Conservation (phyloP, 2,888 invertebrate genomes). For the Endotricha flammealis region DNA sequence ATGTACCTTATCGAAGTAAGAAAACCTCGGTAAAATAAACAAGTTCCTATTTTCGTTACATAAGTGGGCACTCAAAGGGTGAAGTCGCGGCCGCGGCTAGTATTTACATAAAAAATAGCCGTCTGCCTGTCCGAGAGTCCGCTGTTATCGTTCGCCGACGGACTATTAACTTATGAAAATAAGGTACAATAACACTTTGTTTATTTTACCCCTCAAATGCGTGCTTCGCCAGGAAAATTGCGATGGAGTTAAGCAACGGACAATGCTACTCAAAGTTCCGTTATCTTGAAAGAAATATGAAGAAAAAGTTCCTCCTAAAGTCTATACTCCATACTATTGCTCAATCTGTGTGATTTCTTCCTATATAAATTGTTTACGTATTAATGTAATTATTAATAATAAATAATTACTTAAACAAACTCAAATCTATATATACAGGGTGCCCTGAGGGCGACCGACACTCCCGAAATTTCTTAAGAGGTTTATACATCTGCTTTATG, state of each 20-base stretch:
- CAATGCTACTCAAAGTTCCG: neutral
- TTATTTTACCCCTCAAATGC: slow-evolving; percentile 66
- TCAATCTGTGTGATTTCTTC: too few species aligned
- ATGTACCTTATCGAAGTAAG: neutral
- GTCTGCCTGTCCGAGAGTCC: slow-evolving; percentile 26
- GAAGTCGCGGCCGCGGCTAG: slow-evolving; percentile 9
- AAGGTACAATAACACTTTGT: slow-evolving; percentile 76
- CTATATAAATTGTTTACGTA: too few species aligned
- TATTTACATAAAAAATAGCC: slow-evolving; percentile 46
- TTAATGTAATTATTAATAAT: too few species aligned
- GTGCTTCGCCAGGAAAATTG: slow-evolving; percentile 54
- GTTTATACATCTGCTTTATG: too few species aligned
- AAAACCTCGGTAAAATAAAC: slow-evolving; percentile 21
- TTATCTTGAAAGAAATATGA: too few species aligned
- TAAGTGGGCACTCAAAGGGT: slow-evolving; percentile 9
- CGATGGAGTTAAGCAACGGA: slow-evolving; percentile 36
- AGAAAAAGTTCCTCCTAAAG: too few species aligned
- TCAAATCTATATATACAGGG: too few species aligned
- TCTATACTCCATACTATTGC: too few species aligned
- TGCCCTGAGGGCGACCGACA: too few species aligned
- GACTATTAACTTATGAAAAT: slow-evolving; percentile 77
- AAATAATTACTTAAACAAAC: too few species aligned
- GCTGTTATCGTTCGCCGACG: slow-evolving; percentile 33
- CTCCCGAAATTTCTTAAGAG: too few species aligned
- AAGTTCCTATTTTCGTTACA: slow-evolving; percentile 28